Percentiles rank a stretch among this genome's conserved stretches.
These are phyloP conservation scores for Pelmatolapia mariae DNA, from an alignment of 2,113 vertebrate species.

Conservation along the genomic window DNA sequence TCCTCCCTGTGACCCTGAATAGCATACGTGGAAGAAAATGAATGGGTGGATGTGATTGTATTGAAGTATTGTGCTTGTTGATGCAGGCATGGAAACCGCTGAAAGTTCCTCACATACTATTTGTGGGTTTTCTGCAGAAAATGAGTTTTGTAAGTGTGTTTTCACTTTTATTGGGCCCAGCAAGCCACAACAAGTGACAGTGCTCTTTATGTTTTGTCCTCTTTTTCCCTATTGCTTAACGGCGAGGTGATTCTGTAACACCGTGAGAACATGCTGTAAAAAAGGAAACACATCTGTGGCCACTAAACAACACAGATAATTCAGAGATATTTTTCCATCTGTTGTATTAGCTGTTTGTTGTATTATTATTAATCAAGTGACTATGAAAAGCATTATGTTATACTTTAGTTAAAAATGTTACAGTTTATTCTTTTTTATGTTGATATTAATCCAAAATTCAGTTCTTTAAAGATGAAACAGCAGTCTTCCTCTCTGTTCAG, in stretches of 20 bases:
- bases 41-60: background rate
- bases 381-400: rapidly evolving
- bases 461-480: background rate
- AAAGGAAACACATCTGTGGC: background rate
- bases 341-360: background rate
- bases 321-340: background rate
- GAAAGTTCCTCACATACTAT: background rate
- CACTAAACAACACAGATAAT: background rate
- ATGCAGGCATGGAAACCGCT: background rate
- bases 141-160: slow-evolving; percentile 35
- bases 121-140: slow-evolving; percentile 42
- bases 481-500: background rate
- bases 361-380: background rate
- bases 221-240: background rate
- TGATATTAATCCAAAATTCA: background rate
- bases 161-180: slow-evolving; percentile 41
- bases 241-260: background rate
- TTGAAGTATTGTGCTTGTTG: background rate
- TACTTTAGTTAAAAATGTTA: background rate
- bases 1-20: background rate
- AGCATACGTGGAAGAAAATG: background rate
- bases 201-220: background rate
- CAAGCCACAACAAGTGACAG: slow-evolving; percentile 53
- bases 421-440: background rate
- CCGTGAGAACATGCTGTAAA: background rate